phyloP scores from a whole-genome alignment of 2,888 invertebrate species.

The Dryobotodes eremita region DNA sequence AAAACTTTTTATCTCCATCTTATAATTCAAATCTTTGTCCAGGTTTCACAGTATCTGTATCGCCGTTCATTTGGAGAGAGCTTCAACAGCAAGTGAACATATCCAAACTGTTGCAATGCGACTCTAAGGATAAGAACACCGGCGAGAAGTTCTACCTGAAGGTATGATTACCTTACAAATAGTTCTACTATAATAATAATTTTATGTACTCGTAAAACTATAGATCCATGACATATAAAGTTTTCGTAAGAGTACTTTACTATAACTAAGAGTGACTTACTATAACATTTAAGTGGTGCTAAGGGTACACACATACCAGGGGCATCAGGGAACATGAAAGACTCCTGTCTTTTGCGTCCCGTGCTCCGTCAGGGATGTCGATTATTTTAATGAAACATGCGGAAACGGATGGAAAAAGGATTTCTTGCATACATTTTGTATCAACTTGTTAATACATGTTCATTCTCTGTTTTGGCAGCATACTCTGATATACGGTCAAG shows the following conservation, averaged over 20 bases:
- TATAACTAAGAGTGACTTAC: neutral
- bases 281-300: neutral
- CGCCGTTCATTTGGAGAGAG: constrained; percentile 95
- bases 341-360: neutral
- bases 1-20: neutral
- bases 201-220: neutral
- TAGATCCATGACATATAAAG: neutral
- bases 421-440: neutral
- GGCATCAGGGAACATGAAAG: neutral
- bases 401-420: neutral
- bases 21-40: neutral
- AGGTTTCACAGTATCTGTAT: constrained; percentile 93
- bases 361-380: neutral
- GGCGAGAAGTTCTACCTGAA: constrained; percentile 93
- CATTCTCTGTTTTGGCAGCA: neutral
- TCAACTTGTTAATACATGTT: neutral
- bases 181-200: neutral
- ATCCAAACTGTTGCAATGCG: constrained; percentile 92
- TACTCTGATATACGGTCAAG: neutral
- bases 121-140: constrained; percentile 90
- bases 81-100: constrained; percentile 93
- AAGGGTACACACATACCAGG: no score
- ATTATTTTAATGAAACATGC: neutral
- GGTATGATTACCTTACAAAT: constrained; percentile 81
- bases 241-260: neutral